Percentiles rank a stretch among this genome's conserved stretches.
Evolutionary conservation across 2,888 invertebrate species (phyloP).

Genomic region (Adelognathus sp.): DNA sequence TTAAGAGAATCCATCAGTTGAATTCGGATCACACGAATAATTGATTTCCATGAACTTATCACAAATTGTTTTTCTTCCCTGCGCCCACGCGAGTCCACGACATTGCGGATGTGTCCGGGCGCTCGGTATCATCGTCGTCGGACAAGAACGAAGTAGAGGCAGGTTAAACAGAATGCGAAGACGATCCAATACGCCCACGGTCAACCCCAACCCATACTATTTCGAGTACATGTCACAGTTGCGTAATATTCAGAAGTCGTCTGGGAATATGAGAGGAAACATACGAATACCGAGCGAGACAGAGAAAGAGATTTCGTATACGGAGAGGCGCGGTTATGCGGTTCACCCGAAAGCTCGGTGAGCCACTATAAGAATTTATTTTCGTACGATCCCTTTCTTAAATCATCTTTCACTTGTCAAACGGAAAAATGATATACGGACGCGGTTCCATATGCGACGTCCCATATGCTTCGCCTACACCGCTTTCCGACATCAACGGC

Average conservation of each 20-base stretch:
- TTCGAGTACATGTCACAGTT: constrained; percentile 66
- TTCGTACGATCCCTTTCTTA: background rate
- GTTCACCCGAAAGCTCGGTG: background rate
- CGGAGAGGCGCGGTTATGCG: background rate
- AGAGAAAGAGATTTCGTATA: background rate
- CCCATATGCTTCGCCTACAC: background rate
- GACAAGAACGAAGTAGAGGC: background rate
- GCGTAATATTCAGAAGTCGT: constrained; percentile 40
- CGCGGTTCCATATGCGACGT: background rate
- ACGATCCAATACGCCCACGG: constrained; percentile 12
- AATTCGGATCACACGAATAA: no score
- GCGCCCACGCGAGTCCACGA: background rate
- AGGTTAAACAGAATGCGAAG: constrained; percentile 27
- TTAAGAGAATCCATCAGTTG: no score
- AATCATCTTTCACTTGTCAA: background rate
- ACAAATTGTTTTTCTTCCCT: background rate
- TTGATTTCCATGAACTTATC: no score
- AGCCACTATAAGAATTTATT: background rate
- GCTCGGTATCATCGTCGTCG: background rate
- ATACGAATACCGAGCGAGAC: constrained; percentile 23
- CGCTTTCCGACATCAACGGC: background rate
- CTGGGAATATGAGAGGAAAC: constrained; percentile 19
- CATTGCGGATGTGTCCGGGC: background rate
- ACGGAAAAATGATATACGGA: background rate
- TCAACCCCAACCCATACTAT: constrained; percentile 71